Conservation (phyloP, 2,888 invertebrate species). For the Lithosia quadra region DNA sequence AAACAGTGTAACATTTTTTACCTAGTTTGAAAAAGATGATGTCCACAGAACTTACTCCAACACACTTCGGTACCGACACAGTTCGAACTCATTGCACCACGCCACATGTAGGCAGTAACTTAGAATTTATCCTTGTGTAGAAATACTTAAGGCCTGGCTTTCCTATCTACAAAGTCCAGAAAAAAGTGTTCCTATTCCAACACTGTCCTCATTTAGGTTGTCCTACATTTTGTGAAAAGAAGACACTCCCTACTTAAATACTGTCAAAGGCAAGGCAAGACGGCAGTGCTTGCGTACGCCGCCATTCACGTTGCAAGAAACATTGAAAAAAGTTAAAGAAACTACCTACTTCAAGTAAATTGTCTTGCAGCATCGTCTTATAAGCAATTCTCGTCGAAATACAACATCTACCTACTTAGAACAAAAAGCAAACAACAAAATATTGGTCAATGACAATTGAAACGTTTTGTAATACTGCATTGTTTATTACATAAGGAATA, state of each 20-base stretch:
- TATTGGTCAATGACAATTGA: constrained; percentile 41
- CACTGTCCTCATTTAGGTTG: constrained; percentile 13
- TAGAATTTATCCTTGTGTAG: too few relatives aligned
- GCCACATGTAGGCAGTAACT: too few relatives aligned
- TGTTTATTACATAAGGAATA: constrained; percentile 35
- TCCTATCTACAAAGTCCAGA: neutral
- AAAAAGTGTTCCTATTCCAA: constrained; percentile 4
- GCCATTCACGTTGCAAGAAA: constrained; percentile 9
- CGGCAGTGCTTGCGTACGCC: neutral
- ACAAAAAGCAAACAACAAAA: constrained; percentile 25
- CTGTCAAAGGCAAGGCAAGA: constrained; percentile 6
- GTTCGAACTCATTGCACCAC: too few relatives aligned
- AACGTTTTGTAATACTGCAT: constrained; percentile 34
- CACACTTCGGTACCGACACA: too few relatives aligned
- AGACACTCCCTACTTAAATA: neutral
- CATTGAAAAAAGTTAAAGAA: constrained; percentile 1
- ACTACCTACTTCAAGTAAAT: neutral
- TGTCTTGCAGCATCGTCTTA: constrained; percentile 11
- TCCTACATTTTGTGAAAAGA: constrained; percentile 22
- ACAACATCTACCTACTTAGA: constrained; percentile 17
- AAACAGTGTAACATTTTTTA: too few relatives aligned
- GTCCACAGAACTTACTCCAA: too few relatives aligned
- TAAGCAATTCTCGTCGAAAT: constrained; percentile 8
- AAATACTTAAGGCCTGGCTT: neutral
- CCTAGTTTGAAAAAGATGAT: too few relatives aligned